A percentile compares a stretch with the other conserved stretches of the same genome.
Evolutionary conservation across 1,140 invertebrate species (phyloP).

Genomic region (Pentalonia nigronervosa): DNA sequence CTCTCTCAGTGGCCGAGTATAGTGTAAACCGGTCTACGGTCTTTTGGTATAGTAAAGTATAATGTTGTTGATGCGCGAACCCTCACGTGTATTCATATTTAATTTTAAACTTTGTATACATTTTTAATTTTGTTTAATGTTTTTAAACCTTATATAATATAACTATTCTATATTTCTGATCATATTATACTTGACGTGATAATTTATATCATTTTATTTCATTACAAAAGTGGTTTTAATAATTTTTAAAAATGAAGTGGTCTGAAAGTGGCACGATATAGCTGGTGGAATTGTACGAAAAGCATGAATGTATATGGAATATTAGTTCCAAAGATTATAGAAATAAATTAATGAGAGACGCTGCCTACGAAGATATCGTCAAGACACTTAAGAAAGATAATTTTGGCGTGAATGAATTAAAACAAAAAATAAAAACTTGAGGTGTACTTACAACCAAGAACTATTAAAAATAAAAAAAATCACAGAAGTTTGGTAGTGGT

Average conservation of each 20-base stretch:
- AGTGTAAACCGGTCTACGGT: constrained; percentile 25
- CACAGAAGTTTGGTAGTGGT: constrained; percentile 49
- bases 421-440: constrained; percentile 58
- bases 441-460: constrained; percentile 55
- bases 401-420: constrained; percentile 52
- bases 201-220: background rate
- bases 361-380: constrained; percentile 50
- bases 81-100: background rate
- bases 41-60: constrained; percentile 37
- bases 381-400: constrained; percentile 47
- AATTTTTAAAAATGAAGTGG: constrained; percentile 40
- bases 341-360: constrained; percentile 53
- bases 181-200: no score
- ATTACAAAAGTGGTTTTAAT: constrained; percentile 27
- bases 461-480: constrained; percentile 50
- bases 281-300: constrained; percentile 56
- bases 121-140: no score
- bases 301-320: constrained; percentile 56
- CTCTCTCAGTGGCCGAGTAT: no score
- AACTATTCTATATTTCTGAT: no score
- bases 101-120: background rate
- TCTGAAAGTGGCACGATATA: constrained; percentile 39
- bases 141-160: no score
- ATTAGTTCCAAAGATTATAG: constrained; percentile 51
- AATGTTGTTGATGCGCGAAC: constrained; percentile 28